Evolutionary conservation across 2,888 invertebrate species (phyloP).

Genomic region (Thymelicus lineola): DNA sequence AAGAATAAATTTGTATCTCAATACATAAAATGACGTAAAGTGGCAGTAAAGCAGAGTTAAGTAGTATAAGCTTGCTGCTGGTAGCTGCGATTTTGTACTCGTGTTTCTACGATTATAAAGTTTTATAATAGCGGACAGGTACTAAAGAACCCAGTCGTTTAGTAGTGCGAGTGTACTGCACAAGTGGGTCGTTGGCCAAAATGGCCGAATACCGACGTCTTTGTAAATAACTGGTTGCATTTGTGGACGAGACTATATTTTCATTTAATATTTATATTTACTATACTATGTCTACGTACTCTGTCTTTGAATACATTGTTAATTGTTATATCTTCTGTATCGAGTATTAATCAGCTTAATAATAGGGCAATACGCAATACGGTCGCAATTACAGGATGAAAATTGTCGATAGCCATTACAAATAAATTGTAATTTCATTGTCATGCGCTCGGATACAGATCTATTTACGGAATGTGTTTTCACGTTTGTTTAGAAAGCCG

Average conservation of each 20-base stretch:
- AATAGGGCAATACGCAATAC: no score
- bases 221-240: slow-evolving; percentile 64
- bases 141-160: slow-evolving; percentile 42
- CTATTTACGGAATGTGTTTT: slow-evolving; percentile 31
- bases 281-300: slow-evolving; percentile 42
- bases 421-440: slow-evolving; percentile 8
- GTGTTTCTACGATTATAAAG: slow-evolving; percentile 19
- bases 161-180: slow-evolving; percentile 50
- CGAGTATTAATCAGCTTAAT: no score
- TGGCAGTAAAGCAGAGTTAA: background rate
- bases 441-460: slow-evolving; percentile 23
- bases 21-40: background rate
- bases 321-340: background rate
- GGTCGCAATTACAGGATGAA: no score
- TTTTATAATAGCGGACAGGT: slow-evolving; percentile 44
- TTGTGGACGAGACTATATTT: slow-evolving; percentile 58
- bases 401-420: background rate
- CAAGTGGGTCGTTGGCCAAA: slow-evolving; percentile 81
- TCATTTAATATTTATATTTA: slow-evolving; percentile 47
- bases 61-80: slow-evolving; percentile 1
- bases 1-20: no score
- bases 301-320: slow-evolving; percentile 9
- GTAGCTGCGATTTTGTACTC: slow-evolving; percentile 35
- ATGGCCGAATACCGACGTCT: slow-evolving; percentile 75
- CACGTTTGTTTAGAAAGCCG: slow-evolving; percentile 42